Evolutionary conservation across 2,113 vertebrate genomes (phyloP).

Genomic region (Brachirus orientalis): DNA sequence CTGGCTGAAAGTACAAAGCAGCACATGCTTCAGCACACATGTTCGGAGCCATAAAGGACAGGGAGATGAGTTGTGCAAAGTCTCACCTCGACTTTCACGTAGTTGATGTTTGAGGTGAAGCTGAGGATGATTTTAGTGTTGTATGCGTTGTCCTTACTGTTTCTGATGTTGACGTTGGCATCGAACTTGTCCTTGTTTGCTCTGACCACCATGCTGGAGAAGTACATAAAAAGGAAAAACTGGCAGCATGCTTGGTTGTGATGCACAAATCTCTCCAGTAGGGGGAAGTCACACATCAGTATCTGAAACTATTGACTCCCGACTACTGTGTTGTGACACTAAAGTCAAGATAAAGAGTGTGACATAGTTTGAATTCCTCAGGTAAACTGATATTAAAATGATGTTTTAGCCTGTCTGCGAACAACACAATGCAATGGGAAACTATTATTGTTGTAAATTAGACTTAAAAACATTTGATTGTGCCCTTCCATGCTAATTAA

Average conservation of each 20-base stretch:
- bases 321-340: no score
- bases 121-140: conserved; percentile 89
- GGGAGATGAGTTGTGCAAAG: background rate
- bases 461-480: no score
- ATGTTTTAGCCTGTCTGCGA: no score
- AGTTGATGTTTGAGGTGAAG: conserved; percentile 93
- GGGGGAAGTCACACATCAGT: conserved; percentile 44
- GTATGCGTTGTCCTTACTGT: conserved; percentile 93
- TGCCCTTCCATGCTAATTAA: background rate
- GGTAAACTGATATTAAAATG: no score
- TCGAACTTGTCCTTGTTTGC: conserved; percentile 86
- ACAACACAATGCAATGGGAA: no score
- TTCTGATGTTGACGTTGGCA: conserved; percentile 83
- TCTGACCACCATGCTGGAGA: conserved; percentile 83
- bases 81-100: conserved; percentile 91
- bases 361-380: no score
- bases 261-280: conserved; percentile 38
- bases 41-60: background rate
- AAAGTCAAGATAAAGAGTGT: no score
- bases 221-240: background rate
- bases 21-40: background rate
- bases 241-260: conserved; percentile 2
- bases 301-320: no score
- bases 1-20: conserved; percentile 77
- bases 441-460: background rate